Percentiles rank a stretch among this genome's conserved stretches.
Evolutionary conservation across 2,113 vertebrate genomes (phyloP).

Genomic region (Festucalex cinctus): DNA sequence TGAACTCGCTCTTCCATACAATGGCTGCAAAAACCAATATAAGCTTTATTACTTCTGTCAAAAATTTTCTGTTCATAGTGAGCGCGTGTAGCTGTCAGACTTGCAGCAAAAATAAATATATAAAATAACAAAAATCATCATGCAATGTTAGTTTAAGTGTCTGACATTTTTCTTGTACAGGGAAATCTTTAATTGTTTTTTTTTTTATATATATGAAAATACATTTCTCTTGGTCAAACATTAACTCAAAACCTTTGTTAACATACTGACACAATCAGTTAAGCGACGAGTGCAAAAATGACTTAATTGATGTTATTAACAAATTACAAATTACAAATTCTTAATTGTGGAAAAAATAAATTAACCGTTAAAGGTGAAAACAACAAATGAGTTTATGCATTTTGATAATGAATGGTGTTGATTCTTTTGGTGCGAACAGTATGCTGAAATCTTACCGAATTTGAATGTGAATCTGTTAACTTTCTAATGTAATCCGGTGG

Average conservation of each 20-base stretch:
- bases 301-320: background rate
- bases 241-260: background rate
- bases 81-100: background rate
- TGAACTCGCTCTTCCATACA: background rate
- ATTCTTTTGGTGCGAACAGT: no score
- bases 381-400: no score
- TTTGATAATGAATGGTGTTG: no score
- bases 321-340: background rate
- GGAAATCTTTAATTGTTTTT: background rate
- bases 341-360: background rate
- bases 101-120: background rate
- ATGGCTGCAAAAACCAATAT: conserved; percentile 3
- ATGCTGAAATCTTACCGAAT: background rate
- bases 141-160: background rate
- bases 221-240: background rate
- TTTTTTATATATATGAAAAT: background rate
- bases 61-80: background rate
- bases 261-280: background rate
- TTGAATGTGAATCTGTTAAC: background rate
- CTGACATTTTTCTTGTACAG: background rate
- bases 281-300: background rate
- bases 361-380: no score
- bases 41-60: conserved; percentile 3
- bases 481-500: background rate
- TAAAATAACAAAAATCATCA: background rate